phyloP scores from a whole-genome alignment of 2,888 invertebrate species.

The Leptopilina myrica region DNA sequence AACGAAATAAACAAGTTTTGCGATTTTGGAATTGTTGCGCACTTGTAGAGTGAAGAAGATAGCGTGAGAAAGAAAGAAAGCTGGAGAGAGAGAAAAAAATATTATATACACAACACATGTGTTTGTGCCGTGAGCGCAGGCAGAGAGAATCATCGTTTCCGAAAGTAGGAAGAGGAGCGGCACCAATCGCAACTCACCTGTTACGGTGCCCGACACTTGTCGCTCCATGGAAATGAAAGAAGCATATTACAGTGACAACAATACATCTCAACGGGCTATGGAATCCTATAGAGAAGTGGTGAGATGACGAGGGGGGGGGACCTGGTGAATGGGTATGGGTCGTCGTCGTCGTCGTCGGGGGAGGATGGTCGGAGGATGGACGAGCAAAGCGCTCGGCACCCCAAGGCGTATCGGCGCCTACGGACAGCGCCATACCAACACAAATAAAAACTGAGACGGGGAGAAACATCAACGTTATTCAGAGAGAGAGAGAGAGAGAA shows the following conservation, averaged over 20 bases:
- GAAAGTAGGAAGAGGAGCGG: slow-evolving; percentile 48
- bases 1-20: no score
- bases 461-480: slow-evolving; percentile 47
- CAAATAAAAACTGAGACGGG: slow-evolving; percentile 49
- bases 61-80: slow-evolving; percentile 42
- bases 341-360: slow-evolving; percentile 33
- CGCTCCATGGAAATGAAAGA: slow-evolving; percentile 50
- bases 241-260: slow-evolving; percentile 50
- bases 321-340: slow-evolving; percentile 50
- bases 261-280: slow-evolving; percentile 46
- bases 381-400: slow-evolving; percentile 55
- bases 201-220: slow-evolving; percentile 56
- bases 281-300: slow-evolving; percentile 39
- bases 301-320: slow-evolving; percentile 36
- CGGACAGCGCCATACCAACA: slow-evolving; percentile 56
- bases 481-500: slow-evolving; percentile 44
- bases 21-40: neutral
- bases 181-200: slow-evolving; percentile 52
- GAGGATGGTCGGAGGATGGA: slow-evolving; percentile 44
- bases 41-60: slow-evolving; percentile 12
- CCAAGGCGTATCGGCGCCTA: slow-evolving; percentile 65
- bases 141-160: slow-evolving; percentile 38
- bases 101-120: slow-evolving; percentile 31
- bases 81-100: slow-evolving; percentile 24
- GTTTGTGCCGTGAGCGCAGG: slow-evolving; percentile 14